Evolutionary conservation across 2,797 vertebrate species (phyloP), one percentile per base, ranked within the genome.

Genomic region (Mergus octosetaceus): DNA sequence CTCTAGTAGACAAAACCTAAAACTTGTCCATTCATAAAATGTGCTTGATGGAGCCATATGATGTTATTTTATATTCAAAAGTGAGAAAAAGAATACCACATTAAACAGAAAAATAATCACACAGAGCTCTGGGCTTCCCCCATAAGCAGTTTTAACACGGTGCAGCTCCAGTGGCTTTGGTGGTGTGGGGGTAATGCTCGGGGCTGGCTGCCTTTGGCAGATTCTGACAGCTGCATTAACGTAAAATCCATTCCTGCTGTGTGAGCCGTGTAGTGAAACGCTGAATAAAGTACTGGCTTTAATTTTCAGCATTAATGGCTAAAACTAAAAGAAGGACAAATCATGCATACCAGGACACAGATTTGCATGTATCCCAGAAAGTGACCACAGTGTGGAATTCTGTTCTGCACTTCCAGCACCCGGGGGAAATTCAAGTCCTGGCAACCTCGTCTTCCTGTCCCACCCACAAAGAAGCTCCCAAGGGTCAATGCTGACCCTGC

Each of bases 111-210:
- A 16, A 65, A 25, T 9, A 19, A 41, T 25, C 4, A 32, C n/a
- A 27, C 34, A 17, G 36, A 56, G 11, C 38, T 69, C 45, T 18
- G 17, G 22, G 19, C 32, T 45, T 8, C 22, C 14, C 13, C 56
- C 7, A 1, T 2, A 5, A 3, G 6, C 9, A 1, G 1, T 8
- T 18, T 21, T 2, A n/a, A 11, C 0, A 32, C 11, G 57, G 18
- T 11, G 41, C 28, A n/a, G 58, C 28, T 28, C 47, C 34, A 4
- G 13, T 3, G 7, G 51, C 11, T 12, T 10, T 2, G 2, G 47
- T 2, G 2, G 6, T 5, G 17, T 1, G 7, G 60, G 58, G 43
- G 13, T 32, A 4, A 0, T 6, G 28, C 9, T 32, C 2, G 25
- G 56, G 27, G 61, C 10, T 24, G 7, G 41, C 41, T 45, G 64